phyloP scores from a whole-genome alignment of 2,797 vertebrate genomes.

The Sebastes matsubarae region DNA sequence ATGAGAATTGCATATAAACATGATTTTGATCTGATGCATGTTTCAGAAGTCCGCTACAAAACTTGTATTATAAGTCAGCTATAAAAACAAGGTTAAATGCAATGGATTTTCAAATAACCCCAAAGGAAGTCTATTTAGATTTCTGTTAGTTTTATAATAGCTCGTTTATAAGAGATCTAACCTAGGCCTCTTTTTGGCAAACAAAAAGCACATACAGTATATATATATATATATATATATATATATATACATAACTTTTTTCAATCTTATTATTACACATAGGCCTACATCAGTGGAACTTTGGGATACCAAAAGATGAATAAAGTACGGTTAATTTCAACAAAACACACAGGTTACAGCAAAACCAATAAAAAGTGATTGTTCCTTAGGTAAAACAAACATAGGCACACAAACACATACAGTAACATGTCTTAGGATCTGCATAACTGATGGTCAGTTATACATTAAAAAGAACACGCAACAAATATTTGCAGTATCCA shows the following conservation, averaged over 20 bases:
- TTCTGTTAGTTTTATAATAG: not conserved
- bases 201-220: no score
- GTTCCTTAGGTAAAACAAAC: not conserved
- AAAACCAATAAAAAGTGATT: not conserved
- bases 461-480: not conserved
- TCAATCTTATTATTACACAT: not conserved
- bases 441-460: not conserved
- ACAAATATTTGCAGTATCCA: not conserved
- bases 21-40: not conserved
- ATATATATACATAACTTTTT: not conserved
- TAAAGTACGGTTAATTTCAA: not conserved
- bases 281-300: not conserved
- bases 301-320: not conserved
- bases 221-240: no score
- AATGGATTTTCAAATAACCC: not conserved
- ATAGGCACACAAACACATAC: not conserved
- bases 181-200: not conserved
- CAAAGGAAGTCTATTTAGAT: not conserved
- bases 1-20: not conserved
- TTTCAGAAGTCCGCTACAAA: not conserved
- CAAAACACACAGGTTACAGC: not conserved
- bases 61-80: not conserved
- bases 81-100: not conserved
- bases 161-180: not conserved
- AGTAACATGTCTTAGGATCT: not conserved